Conservation (phyloP, 2,888 invertebrate genomes). For the Epiblema foenella region DNA sequence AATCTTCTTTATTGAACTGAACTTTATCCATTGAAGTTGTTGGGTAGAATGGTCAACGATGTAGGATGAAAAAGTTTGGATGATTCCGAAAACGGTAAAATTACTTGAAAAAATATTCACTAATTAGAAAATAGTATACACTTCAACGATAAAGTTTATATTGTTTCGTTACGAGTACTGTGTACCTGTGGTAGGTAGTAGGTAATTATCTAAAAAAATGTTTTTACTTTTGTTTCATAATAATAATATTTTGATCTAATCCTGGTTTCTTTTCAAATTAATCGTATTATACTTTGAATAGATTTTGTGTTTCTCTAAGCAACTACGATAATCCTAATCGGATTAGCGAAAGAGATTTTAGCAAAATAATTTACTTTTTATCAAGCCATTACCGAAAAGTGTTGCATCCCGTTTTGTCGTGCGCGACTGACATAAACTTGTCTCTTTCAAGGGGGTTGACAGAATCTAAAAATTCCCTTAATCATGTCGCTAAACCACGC, state of each 20-base stretch:
- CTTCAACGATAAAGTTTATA: no score
- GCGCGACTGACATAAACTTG: no score
- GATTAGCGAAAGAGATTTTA: constrained; percentile 5
- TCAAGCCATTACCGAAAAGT: no score
- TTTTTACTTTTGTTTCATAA: not conserved
- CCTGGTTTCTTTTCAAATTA: not conserved
- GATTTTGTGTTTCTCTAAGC: constrained; percentile 16
- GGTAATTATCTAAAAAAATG: not conserved
- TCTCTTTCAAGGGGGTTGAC: no score
- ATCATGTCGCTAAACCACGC: constrained; percentile 24
- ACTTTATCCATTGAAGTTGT: constrained; percentile 42
- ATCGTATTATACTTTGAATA: constrained; percentile 13
- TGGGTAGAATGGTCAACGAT: constrained; percentile 22
- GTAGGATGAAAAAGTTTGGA: constrained; percentile 16
- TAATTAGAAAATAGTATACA: not conserved
- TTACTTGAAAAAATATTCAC: no score
- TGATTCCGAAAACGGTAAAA: constrained; percentile 2
- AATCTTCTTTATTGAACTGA: constrained; percentile 39
- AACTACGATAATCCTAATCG: constrained; percentile 17
- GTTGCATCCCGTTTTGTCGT: no score
- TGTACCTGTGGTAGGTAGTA: not conserved
- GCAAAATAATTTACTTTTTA: constrained; percentile 9
- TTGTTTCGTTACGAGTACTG: not conserved
- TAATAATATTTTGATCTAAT: not conserved
- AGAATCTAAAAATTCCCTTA: constrained; percentile 7